These are phyloP conservation scores for Polylopha cassiicola DNA, from an alignment of 2,888 invertebrate genomes.

Conservation along the genomic window DNA sequence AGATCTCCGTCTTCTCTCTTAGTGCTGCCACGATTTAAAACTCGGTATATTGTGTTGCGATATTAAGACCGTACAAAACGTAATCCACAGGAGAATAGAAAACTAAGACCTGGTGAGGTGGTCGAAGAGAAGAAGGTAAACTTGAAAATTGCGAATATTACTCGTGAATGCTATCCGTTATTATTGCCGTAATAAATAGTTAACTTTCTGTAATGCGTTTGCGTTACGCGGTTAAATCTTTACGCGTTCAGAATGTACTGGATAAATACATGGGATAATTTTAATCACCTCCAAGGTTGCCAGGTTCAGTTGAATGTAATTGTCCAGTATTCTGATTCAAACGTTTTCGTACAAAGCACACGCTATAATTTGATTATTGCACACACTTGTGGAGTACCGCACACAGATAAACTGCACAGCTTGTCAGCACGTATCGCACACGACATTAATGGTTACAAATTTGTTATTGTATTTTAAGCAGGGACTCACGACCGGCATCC, in stretches of 20 bases:
- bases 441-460: constrained; percentile 51
- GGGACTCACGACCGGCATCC: constrained; percentile 40
- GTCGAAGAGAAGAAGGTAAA: constrained; percentile 96
- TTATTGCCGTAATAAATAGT: constrained; percentile 67
- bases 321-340: constrained; percentile 50
- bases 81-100: constrained; percentile 87
- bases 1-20: constrained; percentile 44
- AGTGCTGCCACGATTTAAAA: constrained; percentile 46
- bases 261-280: constrained; percentile 58
- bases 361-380: constrained; percentile 61
- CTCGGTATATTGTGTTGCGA: constrained; percentile 42
- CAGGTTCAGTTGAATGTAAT: constrained; percentile 37
- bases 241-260: constrained; percentile 40
- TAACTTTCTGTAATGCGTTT: constrained; percentile 70
- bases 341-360: constrained; percentile 64
- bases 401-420: constrained; percentile 73
- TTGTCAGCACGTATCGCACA: constrained; percentile 72
- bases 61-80: constrained; percentile 71
- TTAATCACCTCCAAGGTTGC: not conserved
- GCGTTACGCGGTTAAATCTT: constrained; percentile 64
- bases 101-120: constrained; percentile 96
- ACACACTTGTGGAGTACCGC: constrained; percentile 68
- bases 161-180: constrained; percentile 71
- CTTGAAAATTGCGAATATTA: constrained; percentile 58
- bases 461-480: constrained; percentile 37